Conservation (phyloP, 2,797 vertebrate species). For the Lacerta bilineata region DNA sequence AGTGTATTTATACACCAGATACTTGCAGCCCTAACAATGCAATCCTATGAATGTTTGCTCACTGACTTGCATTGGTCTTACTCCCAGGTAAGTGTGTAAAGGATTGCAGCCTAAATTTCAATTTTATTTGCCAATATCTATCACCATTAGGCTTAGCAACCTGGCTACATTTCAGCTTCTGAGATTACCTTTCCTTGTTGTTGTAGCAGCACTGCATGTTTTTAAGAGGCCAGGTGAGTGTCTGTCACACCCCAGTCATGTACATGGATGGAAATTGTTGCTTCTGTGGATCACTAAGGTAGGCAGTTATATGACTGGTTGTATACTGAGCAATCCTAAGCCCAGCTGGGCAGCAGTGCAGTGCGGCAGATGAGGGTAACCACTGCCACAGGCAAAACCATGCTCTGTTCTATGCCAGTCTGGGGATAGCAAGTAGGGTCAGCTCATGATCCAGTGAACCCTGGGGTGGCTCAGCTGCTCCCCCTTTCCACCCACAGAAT, state of each 20-base stretch:
- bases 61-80: neutral
- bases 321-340: too few relatives aligned
- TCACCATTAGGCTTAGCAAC: neutral
- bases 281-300: neutral
- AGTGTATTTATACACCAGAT: neutral
- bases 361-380: too few relatives aligned
- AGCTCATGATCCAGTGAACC: too few relatives aligned
- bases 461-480: too few relatives aligned
- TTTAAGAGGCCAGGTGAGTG: neutral
- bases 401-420: too few relatives aligned
- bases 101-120: too few relatives aligned
- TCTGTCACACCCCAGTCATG: neutral
- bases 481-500: too few relatives aligned
- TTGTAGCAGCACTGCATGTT: neutral
- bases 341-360: too few relatives aligned
- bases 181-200: neutral
- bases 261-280: neutral
- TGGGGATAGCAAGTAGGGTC: too few relatives aligned
- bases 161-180: conserved; percentile 26
- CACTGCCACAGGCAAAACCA: too few relatives aligned
- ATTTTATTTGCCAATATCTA: neutral
- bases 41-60: neutral
- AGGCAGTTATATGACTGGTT: neutral
- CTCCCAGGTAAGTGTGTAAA: neutral
- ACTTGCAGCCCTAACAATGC: neutral